Conservation (phyloP, 1,140 invertebrate species). For the Platyura marginata region DNA sequence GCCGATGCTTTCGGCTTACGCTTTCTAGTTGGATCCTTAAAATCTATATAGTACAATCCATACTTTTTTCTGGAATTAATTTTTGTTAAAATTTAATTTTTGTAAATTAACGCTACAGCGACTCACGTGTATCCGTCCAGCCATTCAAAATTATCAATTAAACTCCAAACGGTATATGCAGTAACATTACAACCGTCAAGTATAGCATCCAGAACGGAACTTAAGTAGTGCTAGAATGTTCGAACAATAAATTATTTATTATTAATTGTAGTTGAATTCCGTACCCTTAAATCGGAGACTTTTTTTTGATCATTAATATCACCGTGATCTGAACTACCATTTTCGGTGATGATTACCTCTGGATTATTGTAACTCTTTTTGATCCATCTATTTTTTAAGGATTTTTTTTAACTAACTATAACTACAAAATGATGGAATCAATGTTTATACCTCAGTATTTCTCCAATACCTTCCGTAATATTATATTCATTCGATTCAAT, state of each 20-base stretch:
- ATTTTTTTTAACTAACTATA: too few species aligned
- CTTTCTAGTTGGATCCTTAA: constrained; percentile 4
- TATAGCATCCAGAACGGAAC: constrained; percentile 42
- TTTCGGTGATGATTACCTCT: constrained; percentile 46
- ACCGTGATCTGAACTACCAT: constrained; percentile 35
- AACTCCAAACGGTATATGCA: constrained; percentile 49
- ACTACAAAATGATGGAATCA: background rate
- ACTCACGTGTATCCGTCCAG: constrained; percentile 38
- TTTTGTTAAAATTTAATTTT: constrained; percentile 12
- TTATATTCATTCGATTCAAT: constrained; percentile 17
- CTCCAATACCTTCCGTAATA: too few species aligned
- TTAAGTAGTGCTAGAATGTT: too few species aligned
- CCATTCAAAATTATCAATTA: constrained; percentile 73
- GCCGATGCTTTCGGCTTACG: constrained; percentile 8
- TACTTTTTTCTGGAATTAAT: too few species aligned
- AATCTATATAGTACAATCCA: constrained; percentile 7
- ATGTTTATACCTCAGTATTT: constrained; percentile 17
- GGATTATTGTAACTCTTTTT: constrained; percentile 37
- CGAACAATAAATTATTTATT: too few species aligned
- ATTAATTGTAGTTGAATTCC: too few species aligned
- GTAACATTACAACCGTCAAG: constrained; percentile 40
- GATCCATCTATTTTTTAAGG: constrained; percentile 33
- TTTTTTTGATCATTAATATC: constrained; percentile 31
- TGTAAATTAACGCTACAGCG: background rate
- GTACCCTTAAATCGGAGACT: constrained; percentile 24